Percentiles rank a stretch among this genome's conserved stretches.
Conservation (phyloP, 2,797 vertebrate genomes). For the Nyctalus aviator region DNA sequence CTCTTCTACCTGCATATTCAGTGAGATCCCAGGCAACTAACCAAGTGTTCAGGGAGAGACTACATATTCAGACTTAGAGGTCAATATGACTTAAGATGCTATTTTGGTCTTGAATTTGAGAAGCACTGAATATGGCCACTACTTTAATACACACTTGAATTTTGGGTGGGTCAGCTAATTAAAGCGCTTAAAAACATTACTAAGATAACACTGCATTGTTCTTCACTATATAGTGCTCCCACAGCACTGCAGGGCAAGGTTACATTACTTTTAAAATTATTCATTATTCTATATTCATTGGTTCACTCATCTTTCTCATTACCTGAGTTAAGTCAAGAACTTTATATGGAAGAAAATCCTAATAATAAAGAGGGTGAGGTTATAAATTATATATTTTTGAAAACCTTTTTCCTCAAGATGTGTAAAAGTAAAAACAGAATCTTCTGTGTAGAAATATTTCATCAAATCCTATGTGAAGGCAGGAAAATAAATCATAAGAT, state of each 20-base stretch:
- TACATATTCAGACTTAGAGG: background rate
- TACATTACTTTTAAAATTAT: conserved; percentile 40
- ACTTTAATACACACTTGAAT: conserved; percentile 15
- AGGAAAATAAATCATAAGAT: conserved; percentile 10
- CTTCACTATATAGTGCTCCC: conserved; percentile 11
- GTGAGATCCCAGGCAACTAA: background rate
- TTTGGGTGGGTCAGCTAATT: conserved; percentile 22
- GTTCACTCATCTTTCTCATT: conserved; percentile 18
- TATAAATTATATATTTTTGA: conserved; percentile 28
- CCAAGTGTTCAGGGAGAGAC: background rate
- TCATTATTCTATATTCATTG: conserved; percentile 5
- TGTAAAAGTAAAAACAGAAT: conserved; percentile 49
- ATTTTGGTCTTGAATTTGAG: conserved; percentile 9
- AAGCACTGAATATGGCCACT: background rate
- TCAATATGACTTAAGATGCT: background rate
- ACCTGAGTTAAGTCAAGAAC: background rate
- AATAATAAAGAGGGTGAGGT: background rate
- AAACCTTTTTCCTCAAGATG: conserved; percentile 22
- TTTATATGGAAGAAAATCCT: conserved; percentile 24
- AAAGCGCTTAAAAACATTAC: conserved; percentile 42
- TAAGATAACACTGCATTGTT: background rate
- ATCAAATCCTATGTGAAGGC: conserved; percentile 37
- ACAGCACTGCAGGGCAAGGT: background rate
- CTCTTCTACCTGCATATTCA: background rate
- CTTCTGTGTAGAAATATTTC: conserved; percentile 13